Evolutionary conservation across 2,888 invertebrate genomes (phyloP).

Genomic region (Cantharis nigra): DNA sequence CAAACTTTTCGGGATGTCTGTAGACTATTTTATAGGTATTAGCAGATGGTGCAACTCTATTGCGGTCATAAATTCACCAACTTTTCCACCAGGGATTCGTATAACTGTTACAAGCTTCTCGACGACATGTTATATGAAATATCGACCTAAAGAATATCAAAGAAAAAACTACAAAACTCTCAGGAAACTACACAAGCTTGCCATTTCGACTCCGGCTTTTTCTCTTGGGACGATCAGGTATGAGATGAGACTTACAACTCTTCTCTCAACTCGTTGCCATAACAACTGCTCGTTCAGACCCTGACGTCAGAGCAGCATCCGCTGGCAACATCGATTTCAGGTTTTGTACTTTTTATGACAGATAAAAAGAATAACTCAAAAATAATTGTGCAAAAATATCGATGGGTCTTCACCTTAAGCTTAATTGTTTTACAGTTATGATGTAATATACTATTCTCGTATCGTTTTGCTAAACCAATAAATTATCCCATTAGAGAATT

Average conservation of each 20-base stretch:
- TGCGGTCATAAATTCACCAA: constrained; percentile 49
- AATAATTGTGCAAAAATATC: neutral
- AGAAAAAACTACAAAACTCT: neutral
- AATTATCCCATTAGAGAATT: neutral
- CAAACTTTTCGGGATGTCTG: constrained; percentile 32
- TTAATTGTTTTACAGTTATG: neutral
- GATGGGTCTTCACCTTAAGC: too few relatives aligned
- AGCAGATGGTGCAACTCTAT: constrained; percentile 48
- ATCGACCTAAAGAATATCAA: constrained; percentile 12
- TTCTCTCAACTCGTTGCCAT: constrained; percentile 45
- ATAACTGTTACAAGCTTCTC: constrained; percentile 41
- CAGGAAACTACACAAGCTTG: constrained; percentile 6
- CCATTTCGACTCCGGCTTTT: constrained; percentile 18
- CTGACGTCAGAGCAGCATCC: constrained; percentile 47
- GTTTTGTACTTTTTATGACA: constrained; percentile 37
- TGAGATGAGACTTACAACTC: constrained; percentile 37
- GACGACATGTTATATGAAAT: constrained; percentile 13
- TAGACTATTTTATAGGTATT: constrained; percentile 35
- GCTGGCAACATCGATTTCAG: constrained; percentile 48
- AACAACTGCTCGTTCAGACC: constrained; percentile 47
- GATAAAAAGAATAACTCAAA: constrained; percentile 9
- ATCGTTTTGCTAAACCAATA: neutral
- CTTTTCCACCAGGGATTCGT: constrained; percentile 45
- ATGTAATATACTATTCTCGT: neutral
- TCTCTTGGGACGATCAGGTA: constrained; percentile 20